phyloP scores from a whole-genome alignment of 1,140 invertebrate species.

The Phymorhynchus buccinoides region DNA sequence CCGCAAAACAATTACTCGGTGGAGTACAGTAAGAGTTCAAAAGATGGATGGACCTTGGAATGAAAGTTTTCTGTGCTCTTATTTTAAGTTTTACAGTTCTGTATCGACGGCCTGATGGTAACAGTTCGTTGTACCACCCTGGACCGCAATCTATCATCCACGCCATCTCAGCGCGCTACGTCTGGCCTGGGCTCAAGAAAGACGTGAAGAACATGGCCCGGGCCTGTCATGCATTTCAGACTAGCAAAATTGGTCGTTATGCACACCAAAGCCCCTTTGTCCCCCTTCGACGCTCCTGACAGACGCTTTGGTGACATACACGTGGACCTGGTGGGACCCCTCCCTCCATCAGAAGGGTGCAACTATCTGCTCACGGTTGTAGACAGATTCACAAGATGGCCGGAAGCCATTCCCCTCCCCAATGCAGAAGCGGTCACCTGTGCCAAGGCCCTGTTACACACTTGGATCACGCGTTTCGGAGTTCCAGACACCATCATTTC shows the following conservation, averaged over 20 bases:
- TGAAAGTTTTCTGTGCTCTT: no score
- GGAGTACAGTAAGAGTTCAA: no score
- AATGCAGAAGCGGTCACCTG: constrained; percentile 68
- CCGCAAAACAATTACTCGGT: no score
- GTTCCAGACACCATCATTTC: constrained; percentile 59
- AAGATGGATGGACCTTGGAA: no score
- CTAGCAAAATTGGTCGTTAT: background rate
- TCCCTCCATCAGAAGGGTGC: constrained; percentile 66
- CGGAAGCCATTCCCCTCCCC: constrained; percentile 71
- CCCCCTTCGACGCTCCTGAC: background rate
- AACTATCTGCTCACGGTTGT: constrained; percentile 69
- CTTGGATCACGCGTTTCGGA: constrained; percentile 69
- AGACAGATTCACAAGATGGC: constrained; percentile 64
- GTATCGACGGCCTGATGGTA: no score
- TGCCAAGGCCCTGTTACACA: constrained; percentile 53
- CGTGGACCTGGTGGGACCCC: constrained; percentile 75
- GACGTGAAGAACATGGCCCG: background rate
- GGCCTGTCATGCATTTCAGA: background rate
- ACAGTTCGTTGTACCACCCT: no score
- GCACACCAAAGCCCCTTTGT: constrained; percentile 1
- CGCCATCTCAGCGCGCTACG: constrained; percentile 21
- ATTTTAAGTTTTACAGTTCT: no score
- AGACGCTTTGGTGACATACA: constrained; percentile 67
- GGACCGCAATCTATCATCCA: background rate
- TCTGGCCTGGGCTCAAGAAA: constrained; percentile 20